Base-by-base conservation (phyloP, 1,140 invertebrate genomes). In the Theocolax elegans region DNA sequence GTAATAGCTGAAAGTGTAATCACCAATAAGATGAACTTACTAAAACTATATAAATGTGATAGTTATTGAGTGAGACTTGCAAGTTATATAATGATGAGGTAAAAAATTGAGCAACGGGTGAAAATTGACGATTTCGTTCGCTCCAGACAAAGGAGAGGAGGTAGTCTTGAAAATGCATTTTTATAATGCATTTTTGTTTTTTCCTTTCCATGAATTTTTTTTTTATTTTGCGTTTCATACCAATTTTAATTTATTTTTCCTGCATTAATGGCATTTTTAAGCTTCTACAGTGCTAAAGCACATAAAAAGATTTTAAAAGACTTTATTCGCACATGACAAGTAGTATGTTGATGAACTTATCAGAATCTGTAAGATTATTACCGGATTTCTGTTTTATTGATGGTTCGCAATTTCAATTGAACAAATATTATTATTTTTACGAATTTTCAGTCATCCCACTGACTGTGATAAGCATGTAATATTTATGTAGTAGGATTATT, bases 271-370 rank as follows among this genome's bases (percentile, higher is more conserved):
- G 27, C 8, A 51, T 12, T 38, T 48, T 8, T 25, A n/a, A 58
- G n/a, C 53, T 48, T 58, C 40, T 54, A 29, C 19, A 49, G 8
- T 29, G 13, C 27, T 53, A 15, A 40, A 67, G 40, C 13, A 46
- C 65, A 29, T 8, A 48, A 66, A 65, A 66, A n/a, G 48, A 58
- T 67, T 58, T 59, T 7, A 59, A 67, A 67, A 68, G 66, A 68
- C 66, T 68, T 59, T 67, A 56, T 27, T n/a, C n/a, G 46, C 56
- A 51, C 66, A 68, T 68, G 66, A 68, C 66, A 68, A 51, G 19
- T 49, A 59, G 44, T 59, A 68, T 58, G 54, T 46, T 21, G 53
- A 48, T 48, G 19, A 59, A 49, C 6, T 66, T 56, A n/a, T n/a
- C n/a, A 40, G 35, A 48, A 67, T 59, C 19, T 15, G 27, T 62